Conservation (phyloP, 2,797 vertebrate genomes). For the Heteromormyrus szaboi region DNA sequence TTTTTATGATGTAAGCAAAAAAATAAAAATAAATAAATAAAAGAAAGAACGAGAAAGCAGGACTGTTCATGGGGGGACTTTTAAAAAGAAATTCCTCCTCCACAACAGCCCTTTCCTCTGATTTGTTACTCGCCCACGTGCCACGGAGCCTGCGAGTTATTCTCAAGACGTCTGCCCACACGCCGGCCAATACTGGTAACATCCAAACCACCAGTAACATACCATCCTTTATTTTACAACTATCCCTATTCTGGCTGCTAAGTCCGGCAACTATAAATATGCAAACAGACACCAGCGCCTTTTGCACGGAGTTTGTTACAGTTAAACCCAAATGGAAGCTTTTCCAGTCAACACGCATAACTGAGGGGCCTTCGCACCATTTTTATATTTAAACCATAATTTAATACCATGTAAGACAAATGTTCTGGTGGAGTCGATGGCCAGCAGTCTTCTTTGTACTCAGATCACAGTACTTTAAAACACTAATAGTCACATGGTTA, state of each 20-base stretch:
- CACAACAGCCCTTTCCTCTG: background rate
- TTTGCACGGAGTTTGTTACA: background rate
- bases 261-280: conserved; percentile 1
- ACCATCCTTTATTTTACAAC: background rate
- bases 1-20: conserved; percentile 12
- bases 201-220: background rate
- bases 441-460: background rate
- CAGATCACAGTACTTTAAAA: background rate
- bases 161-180: background rate
- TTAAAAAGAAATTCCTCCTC: background rate
- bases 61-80: background rate
- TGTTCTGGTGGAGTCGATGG: background rate
- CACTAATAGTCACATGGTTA: background rate
- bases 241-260: background rate
- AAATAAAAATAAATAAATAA: background rate
- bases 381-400: conserved; percentile 3
- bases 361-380: background rate
- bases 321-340: background rate
- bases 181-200: background rate
- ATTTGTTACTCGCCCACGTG: background rate
- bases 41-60: background rate
- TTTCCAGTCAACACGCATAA: background rate
- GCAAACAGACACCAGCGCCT: background rate
- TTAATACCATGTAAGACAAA: background rate
- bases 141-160: background rate